phyloP scores from a whole-genome alignment of 1,140 invertebrate genomes.

The Anastatus disparis region DNA sequence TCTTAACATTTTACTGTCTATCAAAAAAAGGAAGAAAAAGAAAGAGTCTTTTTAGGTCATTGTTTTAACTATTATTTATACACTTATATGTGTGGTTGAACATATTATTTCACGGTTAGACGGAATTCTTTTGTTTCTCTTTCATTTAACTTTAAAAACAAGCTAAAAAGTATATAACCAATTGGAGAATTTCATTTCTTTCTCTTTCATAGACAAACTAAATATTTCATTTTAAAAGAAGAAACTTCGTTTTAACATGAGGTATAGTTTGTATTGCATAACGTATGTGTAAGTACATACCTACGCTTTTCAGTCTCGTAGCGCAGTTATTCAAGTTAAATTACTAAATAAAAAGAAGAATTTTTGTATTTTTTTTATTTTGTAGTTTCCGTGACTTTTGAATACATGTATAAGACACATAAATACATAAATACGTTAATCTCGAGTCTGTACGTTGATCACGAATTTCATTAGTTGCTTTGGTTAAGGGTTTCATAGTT shows the following conservation, averaged over 20 bases:
- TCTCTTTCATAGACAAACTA: not conserved
- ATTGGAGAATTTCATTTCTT: constrained; percentile 14
- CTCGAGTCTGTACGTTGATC: not conserved
- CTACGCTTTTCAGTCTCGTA: not conserved
- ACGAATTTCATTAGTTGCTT: constrained; percentile 29
- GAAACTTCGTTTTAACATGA: constrained; percentile 13
- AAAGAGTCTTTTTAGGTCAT: not conserved
- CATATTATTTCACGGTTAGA: constrained; percentile 14
- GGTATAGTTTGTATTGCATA: too few species aligned
- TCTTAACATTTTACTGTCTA: not conserved
- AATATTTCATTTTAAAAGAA: constrained; percentile 2
- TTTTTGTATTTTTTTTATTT: too few species aligned
- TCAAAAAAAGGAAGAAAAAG: not conserved
- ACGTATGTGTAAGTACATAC: not conserved
- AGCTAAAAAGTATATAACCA: constrained; percentile 3
- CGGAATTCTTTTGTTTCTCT: constrained; percentile 12
- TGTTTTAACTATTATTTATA: not conserved
- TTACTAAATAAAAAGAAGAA: constrained; percentile 20
- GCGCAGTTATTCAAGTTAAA: constrained; percentile 29
- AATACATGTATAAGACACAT: too few species aligned
- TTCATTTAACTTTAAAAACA: too few species aligned
- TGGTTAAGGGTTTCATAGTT: too few species aligned
- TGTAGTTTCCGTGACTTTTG: not conserved
- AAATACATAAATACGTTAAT: not conserved
- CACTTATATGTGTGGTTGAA: constrained; percentile 12